Base-by-base conservation (phyloP, 1,140 invertebrate genomes). In the Panulirus ornatus region DNA sequence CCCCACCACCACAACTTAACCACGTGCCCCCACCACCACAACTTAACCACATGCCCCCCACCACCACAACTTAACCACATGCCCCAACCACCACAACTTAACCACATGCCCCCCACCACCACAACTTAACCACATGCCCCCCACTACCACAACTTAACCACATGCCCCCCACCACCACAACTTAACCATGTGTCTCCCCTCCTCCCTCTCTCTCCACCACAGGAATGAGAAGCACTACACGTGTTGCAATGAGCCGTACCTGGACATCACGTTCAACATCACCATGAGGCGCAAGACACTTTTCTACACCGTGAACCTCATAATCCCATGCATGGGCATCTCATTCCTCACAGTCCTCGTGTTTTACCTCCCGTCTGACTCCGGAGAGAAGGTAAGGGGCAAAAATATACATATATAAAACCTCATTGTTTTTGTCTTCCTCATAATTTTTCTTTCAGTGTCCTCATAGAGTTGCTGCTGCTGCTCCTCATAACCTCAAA, bases 231-330 rank as follows among this genome's bases (percentile, higher is more conserved):
- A 98, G 93, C 98, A 97, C 94, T 99, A 99, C 95, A 98, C 98
- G 82, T 99, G 98, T 94, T 99, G 98, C 94, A 96, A 98, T 94
- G 97, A 98, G 94, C 97, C 97, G 47, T 99, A 98, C 94, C 95
- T 99, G 93, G 98, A 99, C 94, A 99, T 99, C 93, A 99, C 98
- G 54, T 99, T 99, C 95, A 99, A 99, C 94, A 99, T 99, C 91
- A 99, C 98, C 40, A 98, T 99, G 96, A 95, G 99, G 92, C 95
- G 98, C 91, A 99, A 99, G 94, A 99, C 98, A 40, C 95, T 99
- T 54, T 99, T 99, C 95, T 99, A 99, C 95, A 99, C 98, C 1
- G 98, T 99, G 91, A 99, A 99, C 95, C 96, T 99, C 93, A 99
- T 99, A 94, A 98, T 99, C 93, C 98, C 98, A 27, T 99, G 98